phyloP scores from a whole-genome alignment of 1,140 invertebrate species.

The Panagrolaimus sp. region DNA sequence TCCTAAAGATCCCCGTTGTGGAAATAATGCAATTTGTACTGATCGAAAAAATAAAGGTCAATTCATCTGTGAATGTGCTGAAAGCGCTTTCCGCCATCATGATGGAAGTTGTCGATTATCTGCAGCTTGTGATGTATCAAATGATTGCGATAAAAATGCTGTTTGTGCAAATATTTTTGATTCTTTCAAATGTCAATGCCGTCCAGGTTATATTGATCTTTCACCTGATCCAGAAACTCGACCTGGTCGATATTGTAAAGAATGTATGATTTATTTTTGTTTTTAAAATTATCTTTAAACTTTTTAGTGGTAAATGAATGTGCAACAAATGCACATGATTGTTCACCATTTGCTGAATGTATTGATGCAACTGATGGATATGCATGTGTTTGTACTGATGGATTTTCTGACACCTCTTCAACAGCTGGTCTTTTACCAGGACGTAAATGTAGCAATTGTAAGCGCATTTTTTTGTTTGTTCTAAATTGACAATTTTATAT shows the following conservation, averaged over 20 bases:
- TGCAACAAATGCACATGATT: slow-evolving; percentile 47
- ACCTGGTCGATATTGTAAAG: slow-evolving; percentile 53
- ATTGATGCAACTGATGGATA: slow-evolving; percentile 57
- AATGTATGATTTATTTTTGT: slow-evolving; percentile 41
- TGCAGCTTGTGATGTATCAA: slow-evolving; percentile 42
- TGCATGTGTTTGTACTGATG: slow-evolving; percentile 58
- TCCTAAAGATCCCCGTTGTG: slow-evolving; percentile 27
- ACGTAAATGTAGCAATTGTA: slow-evolving; percentile 53
- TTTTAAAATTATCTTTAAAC: slow-evolving; percentile 26
- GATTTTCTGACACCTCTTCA: slow-evolving; percentile 57
- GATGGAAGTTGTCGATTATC: slow-evolving; percentile 50
- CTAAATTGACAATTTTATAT: slow-evolving; percentile 16
- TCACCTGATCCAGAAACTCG: slow-evolving; percentile 49
- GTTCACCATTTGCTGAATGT: slow-evolving; percentile 58
- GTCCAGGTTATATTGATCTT: slow-evolving; percentile 49
- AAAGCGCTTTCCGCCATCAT: slow-evolving; percentile 38
- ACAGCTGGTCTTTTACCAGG: slow-evolving; percentile 49
- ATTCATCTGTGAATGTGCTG: slow-evolving; percentile 45
- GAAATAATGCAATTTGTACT: slow-evolving; percentile 45
- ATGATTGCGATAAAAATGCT: slow-evolving; percentile 55
- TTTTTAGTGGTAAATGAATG: slow-evolving; percentile 59
- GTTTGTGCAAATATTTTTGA: slow-evolving; percentile 54
- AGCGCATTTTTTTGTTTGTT: slow-evolving; percentile 10
- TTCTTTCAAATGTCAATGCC: slow-evolving; percentile 53
- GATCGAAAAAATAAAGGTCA: slow-evolving; percentile 36